phyloP scores from a whole-genome alignment of 2,888 invertebrate genomes.

The Nesidiocoris tenuis region DNA sequence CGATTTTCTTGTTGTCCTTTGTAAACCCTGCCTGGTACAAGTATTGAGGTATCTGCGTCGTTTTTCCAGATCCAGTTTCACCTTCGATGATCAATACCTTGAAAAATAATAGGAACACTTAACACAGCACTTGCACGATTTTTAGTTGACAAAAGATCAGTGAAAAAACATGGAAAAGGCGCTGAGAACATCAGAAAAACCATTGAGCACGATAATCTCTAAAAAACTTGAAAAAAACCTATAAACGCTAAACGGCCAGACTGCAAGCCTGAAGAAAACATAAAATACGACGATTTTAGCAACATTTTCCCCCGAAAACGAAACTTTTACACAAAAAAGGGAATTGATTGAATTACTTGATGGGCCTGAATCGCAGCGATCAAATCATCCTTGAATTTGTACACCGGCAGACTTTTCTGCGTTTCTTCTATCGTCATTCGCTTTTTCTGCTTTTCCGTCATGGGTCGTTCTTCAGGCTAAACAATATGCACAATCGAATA shows the following conservation, averaged over 20 bases:
- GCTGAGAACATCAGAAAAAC: neutral
- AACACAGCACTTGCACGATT: too few relatives aligned
- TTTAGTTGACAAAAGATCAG: neutral
- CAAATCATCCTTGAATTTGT: constrained; percentile 83
- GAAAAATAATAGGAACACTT: constrained; percentile 47
- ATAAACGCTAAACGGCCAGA: too few relatives aligned
- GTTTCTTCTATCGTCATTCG: constrained; percentile 86
- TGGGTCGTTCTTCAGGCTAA: constrained; percentile 56
- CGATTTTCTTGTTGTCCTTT: constrained; percentile 80
- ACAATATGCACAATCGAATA: neutral
- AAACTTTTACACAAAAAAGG: too few relatives aligned
- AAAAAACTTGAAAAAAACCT: too few relatives aligned
- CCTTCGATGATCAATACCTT: constrained; percentile 92
- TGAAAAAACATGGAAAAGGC: neutral
- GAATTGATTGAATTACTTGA: too few relatives aligned
- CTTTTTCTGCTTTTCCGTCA: constrained; percentile 69
- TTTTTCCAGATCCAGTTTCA: constrained; percentile 98
- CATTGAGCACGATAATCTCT: too few relatives aligned
- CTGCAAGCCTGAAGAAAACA: too few relatives aligned
- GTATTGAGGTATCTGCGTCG: constrained; percentile 98
- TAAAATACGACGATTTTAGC: too few relatives aligned
- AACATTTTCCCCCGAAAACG: too few relatives aligned
- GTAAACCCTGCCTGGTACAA: constrained; percentile 91
- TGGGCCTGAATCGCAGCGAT: constrained; percentile 87
- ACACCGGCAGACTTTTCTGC: constrained; percentile 89